These are phyloP conservation scores for Hirtodrosophila cameraria DNA, from an alignment of 2,888 invertebrate genomes.

Conservation along the genomic window DNA sequence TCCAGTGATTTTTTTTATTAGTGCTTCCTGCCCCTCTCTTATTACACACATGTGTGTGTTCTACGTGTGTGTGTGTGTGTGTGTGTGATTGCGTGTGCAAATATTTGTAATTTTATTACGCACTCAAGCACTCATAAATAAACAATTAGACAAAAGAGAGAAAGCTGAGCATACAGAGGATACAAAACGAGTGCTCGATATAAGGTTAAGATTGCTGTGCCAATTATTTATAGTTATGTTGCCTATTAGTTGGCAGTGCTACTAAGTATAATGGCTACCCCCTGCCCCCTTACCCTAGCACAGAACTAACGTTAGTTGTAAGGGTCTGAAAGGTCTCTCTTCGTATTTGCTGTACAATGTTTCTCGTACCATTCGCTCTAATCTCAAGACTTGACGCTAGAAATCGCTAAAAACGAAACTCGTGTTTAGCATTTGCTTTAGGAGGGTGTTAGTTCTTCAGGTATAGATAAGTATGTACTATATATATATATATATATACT, in stretches of 20 bases:
- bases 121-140: slow-evolving; percentile 82
- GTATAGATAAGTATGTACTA: slow-evolving; percentile 12
- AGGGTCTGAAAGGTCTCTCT: slow-evolving; percentile 8
- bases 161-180: background rate
- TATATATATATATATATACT: background rate
- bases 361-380: slow-evolving; percentile 26
- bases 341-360: too few species aligned
- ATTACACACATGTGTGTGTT: background rate
- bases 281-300: background rate
- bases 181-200: background rate
- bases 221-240: slow-evolving; percentile 76
- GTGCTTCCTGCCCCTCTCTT: slow-evolving; percentile 2
- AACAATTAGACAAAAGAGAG: slow-evolving; percentile 79
- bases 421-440: slow-evolving; percentile 45
- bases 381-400: slow-evolving; percentile 35
- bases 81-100: slow-evolving; percentile 61
- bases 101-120: slow-evolving; percentile 82
- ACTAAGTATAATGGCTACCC: background rate
- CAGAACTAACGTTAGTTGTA: background rate
- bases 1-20: slow-evolving; percentile 70
- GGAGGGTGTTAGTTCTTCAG: slow-evolving; percentile 6
- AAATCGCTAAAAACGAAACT: slow-evolving; percentile 68
- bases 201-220: slow-evolving; percentile 22
- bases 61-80: slow-evolving; percentile 25
- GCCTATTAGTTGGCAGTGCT: slow-evolving; percentile 57